Percentiles rank a stretch among this genome's conserved stretches.
phyloP scores from a whole-genome alignment of 2,888 invertebrate genomes.

The Pheosia tremula region DNA sequence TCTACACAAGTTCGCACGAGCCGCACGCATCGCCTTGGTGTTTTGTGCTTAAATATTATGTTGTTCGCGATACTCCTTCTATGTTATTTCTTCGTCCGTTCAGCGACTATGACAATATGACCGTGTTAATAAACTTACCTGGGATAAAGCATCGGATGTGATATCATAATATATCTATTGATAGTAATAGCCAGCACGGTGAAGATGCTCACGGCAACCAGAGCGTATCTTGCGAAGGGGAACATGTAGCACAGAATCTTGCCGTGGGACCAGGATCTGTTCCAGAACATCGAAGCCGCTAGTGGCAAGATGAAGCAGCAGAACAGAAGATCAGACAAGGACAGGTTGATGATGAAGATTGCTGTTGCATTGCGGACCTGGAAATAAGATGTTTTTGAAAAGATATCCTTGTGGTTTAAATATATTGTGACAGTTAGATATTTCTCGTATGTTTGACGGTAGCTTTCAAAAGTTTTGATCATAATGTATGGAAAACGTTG shows the following conservation, averaged over 20 bases:
- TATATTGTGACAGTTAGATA: too few species aligned
- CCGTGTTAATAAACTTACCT: constrained; percentile 81
- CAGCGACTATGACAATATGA: too few species aligned
- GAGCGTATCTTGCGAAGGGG: constrained; percentile 89
- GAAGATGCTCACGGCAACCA: constrained; percentile 91
- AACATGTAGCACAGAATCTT: constrained; percentile 88
- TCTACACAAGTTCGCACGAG: too few species aligned
- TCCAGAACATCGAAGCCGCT: constrained; percentile 90
- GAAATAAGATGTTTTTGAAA: constrained; percentile 15
- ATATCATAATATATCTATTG: constrained; percentile 93
- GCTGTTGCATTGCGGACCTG: constrained; percentile 93
- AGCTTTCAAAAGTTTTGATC: too few species aligned
- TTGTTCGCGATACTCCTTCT: too few species aligned
- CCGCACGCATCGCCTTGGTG: too few species aligned
- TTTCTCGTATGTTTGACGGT: too few species aligned
- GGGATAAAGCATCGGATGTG: constrained; percentile 90
- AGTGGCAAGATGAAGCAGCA: constrained; percentile 93
- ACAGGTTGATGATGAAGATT: constrained; percentile 92
- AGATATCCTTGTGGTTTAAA: too few species aligned
- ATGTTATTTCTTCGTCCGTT: too few species aligned
- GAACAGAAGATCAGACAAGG: constrained; percentile 90
- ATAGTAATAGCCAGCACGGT: constrained; percentile 92
- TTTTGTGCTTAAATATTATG: too few species aligned
- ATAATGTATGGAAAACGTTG: too few species aligned
- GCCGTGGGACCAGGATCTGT: constrained; percentile 89